Evolutionary conservation across 2,113 vertebrate genomes (phyloP), one percentile per base, ranked within the genome.

Genomic region (Columba livia): DNA sequence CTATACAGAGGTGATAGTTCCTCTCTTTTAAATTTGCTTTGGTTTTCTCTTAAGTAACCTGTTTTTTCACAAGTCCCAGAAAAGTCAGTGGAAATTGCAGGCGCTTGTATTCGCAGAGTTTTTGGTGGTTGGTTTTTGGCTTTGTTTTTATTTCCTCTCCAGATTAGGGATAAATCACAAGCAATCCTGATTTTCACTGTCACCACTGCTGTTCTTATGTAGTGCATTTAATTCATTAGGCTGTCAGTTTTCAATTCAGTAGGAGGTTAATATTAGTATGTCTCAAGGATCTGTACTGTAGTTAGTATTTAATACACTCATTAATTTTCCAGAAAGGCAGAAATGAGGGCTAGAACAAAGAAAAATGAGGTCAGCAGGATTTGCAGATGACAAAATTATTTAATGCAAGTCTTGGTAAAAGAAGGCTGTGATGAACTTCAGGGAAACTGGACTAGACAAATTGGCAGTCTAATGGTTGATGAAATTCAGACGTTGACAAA

Each of bases 261-360:
- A 64, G 71, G 66, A 83, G 20, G 74, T 91, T 94, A 88, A 56
- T 89, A 83, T 74, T 56, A 80, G 65, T 85, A 78, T 77, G 72
- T 96, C 89, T 66, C 67, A 94, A 88, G 54, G 51, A 95, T 79
- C 94, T 79, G 51, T 50, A 66, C 64, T 83, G 56, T 73, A 82
- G 66, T 79, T 91, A 51, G 74, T 74, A 56, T 77, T 96, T 91
- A 91, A 93, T 93, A 77, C 47, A 71, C 29, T 85, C 67, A 85
- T 94, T 94, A 72, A 72, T 93, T 94, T 91, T 83, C 88, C 61
- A 82, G 91, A 94, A 93, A 94, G 78, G 71, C 84, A 95, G 87
- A 90, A 91, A 70, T 70, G 42, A 95, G 65, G 57, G 47, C 31
- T 48, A 86, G 90, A 60, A 95, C 36, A 44, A 75, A 79, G 85